phyloP scores from a whole-genome alignment of 1,140 invertebrate genomes.

The Drosophila guanche region DNA sequence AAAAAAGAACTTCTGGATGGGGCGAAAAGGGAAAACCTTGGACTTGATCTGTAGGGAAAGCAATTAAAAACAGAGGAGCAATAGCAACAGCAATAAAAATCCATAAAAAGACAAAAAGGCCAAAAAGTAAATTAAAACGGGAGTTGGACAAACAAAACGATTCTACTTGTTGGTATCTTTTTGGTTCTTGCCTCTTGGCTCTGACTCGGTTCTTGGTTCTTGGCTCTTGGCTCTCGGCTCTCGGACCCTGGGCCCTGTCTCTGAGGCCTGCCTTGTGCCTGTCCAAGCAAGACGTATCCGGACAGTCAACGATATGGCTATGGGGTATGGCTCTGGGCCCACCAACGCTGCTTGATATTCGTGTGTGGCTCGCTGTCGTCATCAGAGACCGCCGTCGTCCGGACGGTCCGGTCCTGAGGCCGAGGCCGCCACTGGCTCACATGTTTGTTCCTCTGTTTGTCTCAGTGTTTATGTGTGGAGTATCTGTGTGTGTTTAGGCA shows the following conservation, averaged over 20 bases:
- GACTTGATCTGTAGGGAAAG: conserved; percentile 51
- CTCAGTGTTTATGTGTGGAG: conserved; percentile 24
- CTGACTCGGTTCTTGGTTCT: conserved; percentile 14
- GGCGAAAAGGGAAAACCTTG: conserved; percentile 14
- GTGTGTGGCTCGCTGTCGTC: conserved; percentile 61
- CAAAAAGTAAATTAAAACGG: conserved; percentile 15
- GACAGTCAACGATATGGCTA: conserved; percentile 8
- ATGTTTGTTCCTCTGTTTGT: conserved; percentile 45
- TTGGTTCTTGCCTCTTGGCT: conserved; percentile 24
- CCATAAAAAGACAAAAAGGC: conserved; percentile 49
- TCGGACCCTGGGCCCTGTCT: conserved; percentile 25
- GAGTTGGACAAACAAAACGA: conserved; percentile 49
- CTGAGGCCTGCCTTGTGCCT: conserved; percentile 18
- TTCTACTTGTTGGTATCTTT: conserved; percentile 43
- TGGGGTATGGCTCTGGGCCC: conserved; percentile 50
- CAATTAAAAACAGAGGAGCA: conserved; percentile 49
- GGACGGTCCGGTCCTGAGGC: conserved; percentile 55
- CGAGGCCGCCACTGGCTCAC: conserved; percentile 56
- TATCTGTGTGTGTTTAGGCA: conserved; percentile 63
- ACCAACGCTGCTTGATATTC: conserved; percentile 72
- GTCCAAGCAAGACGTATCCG: conserved; percentile 36
- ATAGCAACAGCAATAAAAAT: conserved; percentile 62
- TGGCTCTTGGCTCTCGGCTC: conserved; percentile 4
- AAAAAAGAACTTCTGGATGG: conserved; percentile 2
- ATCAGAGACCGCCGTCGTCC: conserved; percentile 25